These are phyloP conservation scores for Atta texana DNA, from an alignment of 1,140 invertebrate genomes.

Conservation along the genomic window DNA sequence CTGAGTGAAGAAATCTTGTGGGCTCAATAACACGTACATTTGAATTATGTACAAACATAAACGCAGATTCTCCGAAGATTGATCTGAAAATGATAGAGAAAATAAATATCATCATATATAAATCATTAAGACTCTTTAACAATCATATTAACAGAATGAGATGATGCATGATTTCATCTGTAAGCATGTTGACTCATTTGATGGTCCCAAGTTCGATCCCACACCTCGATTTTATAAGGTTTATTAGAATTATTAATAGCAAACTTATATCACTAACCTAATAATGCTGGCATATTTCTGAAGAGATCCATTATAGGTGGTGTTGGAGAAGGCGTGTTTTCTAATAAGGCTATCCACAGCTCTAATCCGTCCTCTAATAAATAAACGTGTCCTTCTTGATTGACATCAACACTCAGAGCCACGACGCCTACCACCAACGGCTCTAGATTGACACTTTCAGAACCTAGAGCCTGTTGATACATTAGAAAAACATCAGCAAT, in stretches of 20 bases:
- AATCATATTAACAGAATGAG: neutral
- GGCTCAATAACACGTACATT: conserved; percentile 94
- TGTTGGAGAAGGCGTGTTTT: conserved; percentile 89
- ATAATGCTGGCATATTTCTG: conserved; percentile 91
- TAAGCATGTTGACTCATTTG: too few relatives aligned
- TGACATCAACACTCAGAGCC: conserved; percentile 92
- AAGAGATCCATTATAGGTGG: conserved; percentile 90
- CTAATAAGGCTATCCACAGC: conserved; percentile 94
- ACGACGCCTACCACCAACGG: conserved; percentile 92
- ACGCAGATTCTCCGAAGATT: conserved; percentile 92
- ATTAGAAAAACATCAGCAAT: conserved; percentile 4
- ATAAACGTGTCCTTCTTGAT: conserved; percentile 94
- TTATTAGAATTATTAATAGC: neutral
- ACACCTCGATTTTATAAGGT: too few relatives aligned
- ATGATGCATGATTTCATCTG: too few relatives aligned
- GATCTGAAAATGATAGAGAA: conserved; percentile 87
- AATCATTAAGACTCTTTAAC: conserved; percentile 25
- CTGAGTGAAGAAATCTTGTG: conserved; percentile 92
- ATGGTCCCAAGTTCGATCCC: too few relatives aligned
- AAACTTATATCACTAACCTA: conserved; percentile 87
- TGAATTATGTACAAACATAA: conserved; percentile 93
- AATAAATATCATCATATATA: neutral
- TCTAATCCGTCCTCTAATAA: conserved; percentile 96
- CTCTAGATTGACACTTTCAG: conserved; percentile 88
- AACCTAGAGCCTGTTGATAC: conserved; percentile 88